phyloP scores from a whole-genome alignment of 2,797 vertebrate genomes.

The Arrhamphus sclerolepis region DNA sequence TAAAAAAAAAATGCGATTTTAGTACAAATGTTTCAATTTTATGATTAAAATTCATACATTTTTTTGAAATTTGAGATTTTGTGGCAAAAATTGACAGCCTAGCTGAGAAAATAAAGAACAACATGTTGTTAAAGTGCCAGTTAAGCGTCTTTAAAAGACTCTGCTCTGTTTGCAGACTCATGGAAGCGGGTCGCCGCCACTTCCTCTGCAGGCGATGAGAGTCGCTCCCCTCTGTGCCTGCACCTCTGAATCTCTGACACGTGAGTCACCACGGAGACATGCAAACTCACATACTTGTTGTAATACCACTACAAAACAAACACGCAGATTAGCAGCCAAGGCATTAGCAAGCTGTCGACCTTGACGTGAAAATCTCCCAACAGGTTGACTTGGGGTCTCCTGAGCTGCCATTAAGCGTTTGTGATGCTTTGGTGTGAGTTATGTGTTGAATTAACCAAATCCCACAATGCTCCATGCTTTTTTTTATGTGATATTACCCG shows the following conservation, averaged over 20 bases:
- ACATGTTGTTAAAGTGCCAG: too few species aligned
- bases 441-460: neutral
- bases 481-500: too few species aligned
- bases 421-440: neutral
- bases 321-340: constrained; percentile 52
- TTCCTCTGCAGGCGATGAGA: constrained; percentile 32
- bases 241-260: constrained; percentile 57
- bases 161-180: too few species aligned
- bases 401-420: constrained; percentile 1
- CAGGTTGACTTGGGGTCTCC: constrained; percentile 14
- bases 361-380: constrained; percentile 29
- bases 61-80: too few species aligned
- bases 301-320: constrained; percentile 27
- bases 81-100: too few species aligned
- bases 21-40: too few species aligned
- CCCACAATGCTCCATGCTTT: neutral
- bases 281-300: constrained; percentile 23
- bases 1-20: too few species aligned
- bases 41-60: too few species aligned
- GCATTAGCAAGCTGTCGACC: constrained; percentile 38
- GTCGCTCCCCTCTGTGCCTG: constrained; percentile 18
- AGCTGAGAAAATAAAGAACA: too few species aligned
- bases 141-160: too few species aligned
- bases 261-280: constrained; percentile 52
- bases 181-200: constrained; percentile 14